Conservation (phyloP, 1,140 invertebrate genomes). For the Temnothorax nylanderi region DNA sequence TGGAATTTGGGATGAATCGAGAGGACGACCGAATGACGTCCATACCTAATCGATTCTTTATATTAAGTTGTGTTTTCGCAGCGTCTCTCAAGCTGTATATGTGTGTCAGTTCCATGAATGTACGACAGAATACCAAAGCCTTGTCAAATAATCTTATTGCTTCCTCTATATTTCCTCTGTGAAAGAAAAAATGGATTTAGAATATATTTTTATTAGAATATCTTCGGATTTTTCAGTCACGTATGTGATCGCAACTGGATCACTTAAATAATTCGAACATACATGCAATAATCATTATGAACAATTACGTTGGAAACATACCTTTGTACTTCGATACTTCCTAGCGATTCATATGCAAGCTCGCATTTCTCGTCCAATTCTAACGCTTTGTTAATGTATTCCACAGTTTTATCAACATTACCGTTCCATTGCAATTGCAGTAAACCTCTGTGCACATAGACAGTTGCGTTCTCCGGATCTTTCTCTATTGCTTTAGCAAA, state of each 20-base stretch:
- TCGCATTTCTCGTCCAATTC: constrained; percentile 96
- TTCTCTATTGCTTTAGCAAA: constrained; percentile 93
- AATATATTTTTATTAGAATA: background rate
- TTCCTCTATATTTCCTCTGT: constrained; percentile 92
- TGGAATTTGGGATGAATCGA: constrained; percentile 16
- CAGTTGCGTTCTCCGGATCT: constrained; percentile 94
- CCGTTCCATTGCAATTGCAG: constrained; percentile 93
- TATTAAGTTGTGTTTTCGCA: constrained; percentile 93
- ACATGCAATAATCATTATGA: background rate
- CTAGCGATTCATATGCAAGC: constrained; percentile 97
- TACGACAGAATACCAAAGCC: constrained; percentile 94
- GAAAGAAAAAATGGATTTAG: constrained; percentile 19
- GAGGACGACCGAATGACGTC: constrained; percentile 79
- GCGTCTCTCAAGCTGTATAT: constrained; percentile 94
- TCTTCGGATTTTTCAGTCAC: background rate
- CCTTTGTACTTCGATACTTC: constrained; percentile 97
- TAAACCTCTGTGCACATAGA: constrained; percentile 95
- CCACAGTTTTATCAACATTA: constrained; percentile 92
- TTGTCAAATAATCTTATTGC: constrained; percentile 95
- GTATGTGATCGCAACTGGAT: background rate
- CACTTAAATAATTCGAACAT: background rate
- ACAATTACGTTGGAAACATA: constrained; percentile 80
- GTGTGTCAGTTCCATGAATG: constrained; percentile 94
- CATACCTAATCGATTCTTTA: constrained; percentile 91
- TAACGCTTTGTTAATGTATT: constrained; percentile 93